Conservation (phyloP, 2,113 vertebrate species). For the Anoura caudifer region DNA sequence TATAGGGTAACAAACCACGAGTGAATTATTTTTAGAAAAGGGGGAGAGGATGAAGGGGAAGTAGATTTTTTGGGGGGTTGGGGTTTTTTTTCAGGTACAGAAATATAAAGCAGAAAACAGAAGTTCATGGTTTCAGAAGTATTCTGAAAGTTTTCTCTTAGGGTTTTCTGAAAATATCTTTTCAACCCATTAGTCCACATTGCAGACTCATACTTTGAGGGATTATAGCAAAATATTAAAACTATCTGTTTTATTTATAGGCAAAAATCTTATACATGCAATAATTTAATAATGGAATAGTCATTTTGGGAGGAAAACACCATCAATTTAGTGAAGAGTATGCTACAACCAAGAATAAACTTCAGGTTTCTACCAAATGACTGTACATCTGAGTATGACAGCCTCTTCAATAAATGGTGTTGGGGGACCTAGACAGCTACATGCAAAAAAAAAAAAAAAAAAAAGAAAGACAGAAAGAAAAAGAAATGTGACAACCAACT, state of each 20-base stretch:
- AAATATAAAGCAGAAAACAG: constrained; percentile 73
- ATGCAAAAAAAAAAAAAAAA: no score
- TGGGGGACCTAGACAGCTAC: no score
- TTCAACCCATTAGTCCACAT: neutral
- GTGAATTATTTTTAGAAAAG: constrained; percentile 71
- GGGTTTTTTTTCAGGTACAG: constrained; percentile 53
- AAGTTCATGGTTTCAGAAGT: constrained; percentile 63
- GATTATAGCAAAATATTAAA: constrained; percentile 46
- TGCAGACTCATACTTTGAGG: constrained; percentile 16
- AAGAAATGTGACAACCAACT: no score
- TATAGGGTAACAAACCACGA: constrained; percentile 68
- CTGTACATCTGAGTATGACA: neutral
- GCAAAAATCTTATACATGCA: neutral
- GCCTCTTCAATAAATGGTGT: no score
- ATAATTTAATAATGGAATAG: constrained; percentile 19
- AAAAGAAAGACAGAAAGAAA: no score
- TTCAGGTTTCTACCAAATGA: neutral
- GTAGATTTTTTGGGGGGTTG: neutral
- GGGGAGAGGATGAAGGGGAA: constrained; percentile 57
- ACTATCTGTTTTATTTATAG: constrained; percentile 27
- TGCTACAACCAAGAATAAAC: neutral
- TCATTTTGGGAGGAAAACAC: neutral
- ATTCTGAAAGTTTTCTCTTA: constrained; percentile 60
- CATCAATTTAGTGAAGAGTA: neutral
- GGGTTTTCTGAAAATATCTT: constrained; percentile 49